Percentiles rank a stretch among this genome's conserved stretches.
These are phyloP conservation scores for Mycalesis mineus DNA, from an alignment of 2,888 invertebrate species.

Conservation along the genomic window DNA sequence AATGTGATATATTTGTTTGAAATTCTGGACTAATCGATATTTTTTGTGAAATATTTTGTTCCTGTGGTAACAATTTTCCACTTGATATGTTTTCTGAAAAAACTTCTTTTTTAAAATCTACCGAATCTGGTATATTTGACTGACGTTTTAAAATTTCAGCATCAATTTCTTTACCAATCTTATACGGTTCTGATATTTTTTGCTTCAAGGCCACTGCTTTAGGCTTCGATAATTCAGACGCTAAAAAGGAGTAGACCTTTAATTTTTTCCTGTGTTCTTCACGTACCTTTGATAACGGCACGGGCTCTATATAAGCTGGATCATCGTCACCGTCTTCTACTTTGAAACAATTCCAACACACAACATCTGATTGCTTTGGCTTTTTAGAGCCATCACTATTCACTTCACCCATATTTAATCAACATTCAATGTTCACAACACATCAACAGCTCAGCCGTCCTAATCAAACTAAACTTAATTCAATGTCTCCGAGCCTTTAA, in stretches of 20 bases:
- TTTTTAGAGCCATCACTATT: slow-evolving; percentile 27
- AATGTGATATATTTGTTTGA: neutral
- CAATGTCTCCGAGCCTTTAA: slow-evolving; percentile 43
- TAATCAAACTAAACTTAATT: slow-evolving; percentile 46
- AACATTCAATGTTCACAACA: slow-evolving; percentile 32
- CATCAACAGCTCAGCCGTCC: slow-evolving; percentile 27
- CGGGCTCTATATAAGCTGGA: slow-evolving; percentile 34
- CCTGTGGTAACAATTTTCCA: neutral
- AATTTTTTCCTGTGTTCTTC: slow-evolving; percentile 52
- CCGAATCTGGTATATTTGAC: neutral
- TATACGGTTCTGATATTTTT: slow-evolving; percentile 57
- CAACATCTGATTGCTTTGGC: slow-evolving; percentile 43
- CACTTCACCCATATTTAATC: slow-evolving; percentile 29
- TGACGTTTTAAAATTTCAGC: slow-evolving; percentile 37
- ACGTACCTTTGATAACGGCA: slow-evolving; percentile 51
- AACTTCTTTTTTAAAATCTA: neutral
- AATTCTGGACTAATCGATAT: neutral
- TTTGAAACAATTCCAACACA: slow-evolving; percentile 65
- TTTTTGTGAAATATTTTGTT: neutral
- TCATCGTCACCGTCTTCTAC: slow-evolving; percentile 41
- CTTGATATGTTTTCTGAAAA: neutral
- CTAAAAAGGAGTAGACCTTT: slow-evolving; percentile 59
- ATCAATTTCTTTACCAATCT: slow-evolving; percentile 54
- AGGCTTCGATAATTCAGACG: slow-evolving; percentile 56
- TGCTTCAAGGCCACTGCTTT: slow-evolving; percentile 59